Conservation (phyloP, 1,140 invertebrate genomes). For the Olivierus martensii region DNA sequence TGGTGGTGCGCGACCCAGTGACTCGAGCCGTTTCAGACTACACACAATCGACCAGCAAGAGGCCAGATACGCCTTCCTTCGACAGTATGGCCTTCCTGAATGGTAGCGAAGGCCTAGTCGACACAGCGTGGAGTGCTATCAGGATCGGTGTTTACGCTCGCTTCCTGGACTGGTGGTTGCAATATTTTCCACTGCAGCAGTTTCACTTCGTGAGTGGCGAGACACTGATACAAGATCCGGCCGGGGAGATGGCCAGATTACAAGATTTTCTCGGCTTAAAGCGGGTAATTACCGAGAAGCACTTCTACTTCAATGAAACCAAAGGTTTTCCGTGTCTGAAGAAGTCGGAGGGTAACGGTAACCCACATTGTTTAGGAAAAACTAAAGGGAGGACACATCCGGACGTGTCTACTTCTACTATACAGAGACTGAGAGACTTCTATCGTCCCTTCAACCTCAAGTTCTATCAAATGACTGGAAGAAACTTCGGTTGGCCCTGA, state of each 20-base stretch:
- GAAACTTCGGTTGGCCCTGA: constrained; percentile 67
- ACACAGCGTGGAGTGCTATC: constrained; percentile 73
- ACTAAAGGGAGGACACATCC: constrained; percentile 86
- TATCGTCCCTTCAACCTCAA: constrained; percentile 80
- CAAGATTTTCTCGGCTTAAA: constrained; percentile 75
- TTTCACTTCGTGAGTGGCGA: constrained; percentile 82
- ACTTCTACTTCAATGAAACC: constrained; percentile 87
- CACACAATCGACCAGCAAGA: constrained; percentile 59
- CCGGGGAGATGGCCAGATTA: constrained; percentile 63
- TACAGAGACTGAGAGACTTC: constrained; percentile 65
- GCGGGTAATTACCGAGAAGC: constrained; percentile 68
- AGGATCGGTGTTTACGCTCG: constrained; percentile 73
- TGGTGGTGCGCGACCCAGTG: constrained; percentile 84
- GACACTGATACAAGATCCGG: constrained; percentile 69
- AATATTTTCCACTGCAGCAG: constrained; percentile 65
- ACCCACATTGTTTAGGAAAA: constrained; percentile 78
- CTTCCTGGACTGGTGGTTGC: constrained; percentile 69
- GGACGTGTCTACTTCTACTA: constrained; percentile 50
- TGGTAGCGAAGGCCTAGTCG: constrained; percentile 42
- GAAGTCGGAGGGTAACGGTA: constrained; percentile 58
- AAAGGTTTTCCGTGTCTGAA: constrained; percentile 88
- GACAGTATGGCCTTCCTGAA: constrained; percentile 67
- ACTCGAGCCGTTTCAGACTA: constrained; percentile 87
- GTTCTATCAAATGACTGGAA: constrained; percentile 78
- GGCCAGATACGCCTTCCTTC: constrained; percentile 52